A percentile compares a stretch with the other conserved stretches of the same genome.
phyloP scores from a whole-genome alignment of 2,888 invertebrate genomes.

The Cordilura impudica region DNA sequence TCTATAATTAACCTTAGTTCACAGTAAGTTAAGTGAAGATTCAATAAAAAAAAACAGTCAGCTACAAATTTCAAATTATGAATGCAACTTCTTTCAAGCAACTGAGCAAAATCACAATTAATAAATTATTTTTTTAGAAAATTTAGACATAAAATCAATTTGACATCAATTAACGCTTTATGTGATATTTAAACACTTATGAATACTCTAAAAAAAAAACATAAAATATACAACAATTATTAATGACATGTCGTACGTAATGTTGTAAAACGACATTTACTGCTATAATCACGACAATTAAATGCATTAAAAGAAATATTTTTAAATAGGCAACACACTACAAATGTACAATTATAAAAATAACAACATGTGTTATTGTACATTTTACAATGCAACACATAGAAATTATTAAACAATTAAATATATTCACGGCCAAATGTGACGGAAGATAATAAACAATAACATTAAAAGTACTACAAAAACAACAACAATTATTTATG shows the following conservation, averaged over 20 bases:
- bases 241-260: not conserved
- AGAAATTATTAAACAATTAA: slow-evolving; percentile 44
- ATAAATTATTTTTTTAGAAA: not conserved
- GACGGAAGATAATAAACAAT: slow-evolving; percentile 58
- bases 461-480: slow-evolving; percentile 6
- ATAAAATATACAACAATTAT: slow-evolving; percentile 5
- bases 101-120: not conserved
- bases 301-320: not conserved
- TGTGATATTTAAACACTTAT: slow-evolving; percentile 27
- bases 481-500: slow-evolving; percentile 30
- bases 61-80: too few species aligned
- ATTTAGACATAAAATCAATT: slow-evolving; percentile 34
- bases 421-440: slow-evolving; percentile 58
- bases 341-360: slow-evolving; percentile 19
- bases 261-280: not conserved
- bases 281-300: slow-evolving; percentile 15
- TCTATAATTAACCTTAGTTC: too few species aligned
- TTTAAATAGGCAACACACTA: slow-evolving; percentile 2
- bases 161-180: slow-evolving; percentile 50
- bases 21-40: too few species aligned
- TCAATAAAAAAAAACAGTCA: too few species aligned
- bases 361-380: slow-evolving; percentile 19
- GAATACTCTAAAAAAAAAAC: not conserved
- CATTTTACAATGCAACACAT: slow-evolving; percentile 6
- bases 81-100: too few species aligned